These are phyloP conservation scores for Calameuta pallipes DNA, from an alignment of 2,888 invertebrate genomes.

Conservation along the genomic window DNA sequence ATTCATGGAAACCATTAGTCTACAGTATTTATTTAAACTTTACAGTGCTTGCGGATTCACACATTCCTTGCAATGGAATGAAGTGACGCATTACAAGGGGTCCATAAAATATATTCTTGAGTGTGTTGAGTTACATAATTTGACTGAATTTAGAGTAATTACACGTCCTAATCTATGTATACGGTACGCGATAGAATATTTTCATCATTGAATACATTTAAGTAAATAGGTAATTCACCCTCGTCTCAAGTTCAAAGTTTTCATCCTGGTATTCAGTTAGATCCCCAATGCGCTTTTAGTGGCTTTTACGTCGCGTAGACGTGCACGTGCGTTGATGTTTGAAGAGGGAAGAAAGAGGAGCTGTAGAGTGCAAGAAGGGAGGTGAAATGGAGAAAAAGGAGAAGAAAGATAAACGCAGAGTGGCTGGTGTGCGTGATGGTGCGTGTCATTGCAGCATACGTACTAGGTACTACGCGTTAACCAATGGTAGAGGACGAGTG, in stretches of 20 bases:
- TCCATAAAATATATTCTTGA: background rate
- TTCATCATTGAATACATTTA: background rate
- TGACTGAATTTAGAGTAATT: background rate
- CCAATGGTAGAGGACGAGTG: constrained; percentile 12
- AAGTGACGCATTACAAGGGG: background rate
- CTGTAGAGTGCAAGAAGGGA: constrained; percentile 21
- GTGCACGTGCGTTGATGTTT: constrained; percentile 9
- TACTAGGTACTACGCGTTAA: constrained; percentile 19
- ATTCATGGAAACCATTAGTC: background rate
- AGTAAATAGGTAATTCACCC: background rate
- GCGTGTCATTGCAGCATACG: constrained; percentile 45
- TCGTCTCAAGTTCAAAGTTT: background rate
- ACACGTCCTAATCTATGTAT: background rate
- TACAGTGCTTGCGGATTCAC: background rate
- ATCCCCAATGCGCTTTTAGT: background rate
- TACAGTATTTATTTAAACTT: background rate
- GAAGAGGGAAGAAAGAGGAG: constrained; percentile 4
- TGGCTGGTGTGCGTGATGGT: constrained; percentile 37
- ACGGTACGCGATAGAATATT: background rate
- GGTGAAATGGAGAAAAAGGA: constrained; percentile 17
- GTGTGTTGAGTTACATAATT: background rate
- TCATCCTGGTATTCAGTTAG: background rate
- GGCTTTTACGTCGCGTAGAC: background rate
- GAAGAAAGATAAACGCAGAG: constrained; percentile 23
- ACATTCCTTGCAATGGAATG: background rate